A percentile compares a stretch with the other conserved stretches of the same genome.
phyloP scores from a whole-genome alignment of 2,797 vertebrate species.

The Limnodromus scolopaceus region DNA sequence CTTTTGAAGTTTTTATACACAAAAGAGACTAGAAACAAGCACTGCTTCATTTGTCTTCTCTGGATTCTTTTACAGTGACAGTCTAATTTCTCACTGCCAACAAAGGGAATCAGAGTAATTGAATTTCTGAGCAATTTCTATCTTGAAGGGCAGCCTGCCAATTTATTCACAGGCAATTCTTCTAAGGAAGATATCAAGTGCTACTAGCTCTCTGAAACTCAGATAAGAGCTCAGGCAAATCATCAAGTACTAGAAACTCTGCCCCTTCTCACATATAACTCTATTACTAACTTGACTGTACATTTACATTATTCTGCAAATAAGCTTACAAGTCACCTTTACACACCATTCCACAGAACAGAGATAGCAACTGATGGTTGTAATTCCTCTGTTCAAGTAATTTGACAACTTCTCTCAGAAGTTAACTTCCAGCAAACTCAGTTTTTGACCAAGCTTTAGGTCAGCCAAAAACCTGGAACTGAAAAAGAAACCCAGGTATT shows the following conservation, averaged over 20 bases:
- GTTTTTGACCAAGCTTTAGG: background rate
- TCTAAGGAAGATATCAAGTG: background rate
- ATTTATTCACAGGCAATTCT: background rate
- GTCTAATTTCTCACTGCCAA: background rate
- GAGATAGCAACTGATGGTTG: background rate
- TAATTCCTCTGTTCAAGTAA: background rate
- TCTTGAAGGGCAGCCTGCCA: background rate
- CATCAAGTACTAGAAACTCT: background rate
- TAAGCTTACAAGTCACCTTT: background rate
- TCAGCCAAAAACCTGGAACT: background rate
- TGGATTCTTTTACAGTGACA: background rate
- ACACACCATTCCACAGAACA: background rate
- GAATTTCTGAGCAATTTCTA: background rate
- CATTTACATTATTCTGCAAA: background rate
- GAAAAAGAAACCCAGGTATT: background rate
- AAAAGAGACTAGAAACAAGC: background rate
- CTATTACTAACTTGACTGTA: background rate
- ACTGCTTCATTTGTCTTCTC: background rate
- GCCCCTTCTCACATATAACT: background rate
- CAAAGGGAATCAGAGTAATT: background rate
- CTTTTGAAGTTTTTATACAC: background rate
- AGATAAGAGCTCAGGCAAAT: background rate
- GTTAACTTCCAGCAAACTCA: background rate
- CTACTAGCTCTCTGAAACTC: background rate
- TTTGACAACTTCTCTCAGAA: background rate